Evolutionary conservation across 2,113 vertebrate species (phyloP), one percentile per base, ranked within the genome.

Genomic region (Mesoclemmys tuberculata): DNA sequence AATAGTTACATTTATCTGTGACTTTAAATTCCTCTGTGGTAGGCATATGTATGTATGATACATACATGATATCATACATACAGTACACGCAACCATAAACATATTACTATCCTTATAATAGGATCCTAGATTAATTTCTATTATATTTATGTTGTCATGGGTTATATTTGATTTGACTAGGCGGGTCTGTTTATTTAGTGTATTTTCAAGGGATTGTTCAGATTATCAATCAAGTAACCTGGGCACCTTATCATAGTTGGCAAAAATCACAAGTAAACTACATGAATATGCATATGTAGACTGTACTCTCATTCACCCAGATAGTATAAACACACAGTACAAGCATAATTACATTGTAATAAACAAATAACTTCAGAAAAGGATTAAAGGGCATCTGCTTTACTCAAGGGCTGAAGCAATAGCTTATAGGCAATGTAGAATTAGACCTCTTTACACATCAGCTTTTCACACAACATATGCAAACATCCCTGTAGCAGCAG

Each of bases 401-500:
- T n/a, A 44, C 87, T 82, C 68, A 58, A 48, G 85, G 89, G 77
- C 19, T 26, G 54, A 83, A 51, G 54, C 49, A 12, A 92, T 2
- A 54, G 91, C 92, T 93, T 82, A 94, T 91, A 94, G 94, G 86
- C 91, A 92, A 11, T 12, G 46, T 1, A 81, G 86, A 78, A 85
- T 13, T 21, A 81, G 92, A 46, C 81, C 90, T 86, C 46, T 80
- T 86, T 79, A n/a, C 44, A 18, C 12, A 85, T 74, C 96, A 92
- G 46, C 85, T 95, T 92, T 94, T 92, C 74, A 84, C 49, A 78
- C 64, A 90, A 52, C 5, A 85, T 74, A 90, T 88, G 91, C 35
- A 88, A 96, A 92, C 56, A 89, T 64, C 74, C 93, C 93, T 89
- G 87, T 41, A 95, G 92, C 93, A 93, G 78, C 11, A 75, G 64